Base-by-base conservation (phyloP, 2,888 invertebrate species). In the Amorpha juglandis region DNA sequence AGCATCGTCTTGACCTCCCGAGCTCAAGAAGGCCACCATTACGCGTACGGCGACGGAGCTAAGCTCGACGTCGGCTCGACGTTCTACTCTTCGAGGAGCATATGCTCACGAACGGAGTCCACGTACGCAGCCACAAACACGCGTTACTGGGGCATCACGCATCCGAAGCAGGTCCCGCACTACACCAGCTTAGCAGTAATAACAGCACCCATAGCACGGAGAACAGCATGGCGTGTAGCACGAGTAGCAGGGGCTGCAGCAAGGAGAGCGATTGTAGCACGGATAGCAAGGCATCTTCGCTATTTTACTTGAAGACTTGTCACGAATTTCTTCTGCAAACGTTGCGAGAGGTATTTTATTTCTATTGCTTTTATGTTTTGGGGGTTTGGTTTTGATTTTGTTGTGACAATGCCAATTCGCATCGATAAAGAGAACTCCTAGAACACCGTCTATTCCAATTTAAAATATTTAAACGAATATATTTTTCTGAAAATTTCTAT, bases 281-380 rank as follows among this genome's bases (percentile, higher is more conserved):
- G 83, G 81, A 66, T 80, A 80, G 79, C 83, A 82, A 85, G 86
- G 86, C 86, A 82, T 80, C 71, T 78, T 79, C 66, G 63, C 33
- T 70, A 63, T 64, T 69, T 67, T 84, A 79, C 83, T 86, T 85
- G 71, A 33, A 38, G 42, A 42, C 58, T 55, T 58, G 58, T 58
- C 58, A 19, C 58, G 19, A 58, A 58, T 1, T 16, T 38, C 9
- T 38, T 42, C 16, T 38, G 38, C n/a, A 55, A n/a, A 38, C 11
- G n/a, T 38, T 38, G 55, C 35, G 33, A 12, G 42, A 19, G 53
- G 42, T 38, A 12, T 42, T 9, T 9, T 19, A 16, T 58, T 16
- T 58, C 19, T 58, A 42, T 58, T 38, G 42, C 16, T 38, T 58
- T 58, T 21, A 19, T 58, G 35, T 53, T 38, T 58, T 42, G 42